Evolutionary conservation across 2,888 invertebrate species (phyloP).

Genomic region (Drosophila melanocephala): DNA sequence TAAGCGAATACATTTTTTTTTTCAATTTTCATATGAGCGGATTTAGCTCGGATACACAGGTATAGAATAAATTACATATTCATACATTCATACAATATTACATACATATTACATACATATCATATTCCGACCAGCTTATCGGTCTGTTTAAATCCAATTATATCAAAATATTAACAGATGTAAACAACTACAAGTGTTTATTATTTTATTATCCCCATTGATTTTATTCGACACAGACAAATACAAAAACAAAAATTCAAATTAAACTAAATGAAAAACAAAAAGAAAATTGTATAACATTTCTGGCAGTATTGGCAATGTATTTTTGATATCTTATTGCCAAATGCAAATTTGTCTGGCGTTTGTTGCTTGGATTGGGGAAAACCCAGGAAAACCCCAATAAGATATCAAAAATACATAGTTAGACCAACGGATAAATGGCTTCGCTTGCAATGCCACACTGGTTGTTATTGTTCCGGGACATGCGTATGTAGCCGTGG

Average conservation of each 20-base stretch:
- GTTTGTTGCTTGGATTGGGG: not conserved
- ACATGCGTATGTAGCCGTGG: slow-evolving; percentile 94
- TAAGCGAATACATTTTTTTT: not conserved
- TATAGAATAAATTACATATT: not conserved
- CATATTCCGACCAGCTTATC: not conserved
- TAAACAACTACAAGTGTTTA: not conserved
- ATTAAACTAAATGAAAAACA: not conserved
- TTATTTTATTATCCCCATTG: not conserved
- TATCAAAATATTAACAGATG: not conserved
- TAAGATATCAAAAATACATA: not conserved
- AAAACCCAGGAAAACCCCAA: not conserved
- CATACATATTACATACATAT: no score
- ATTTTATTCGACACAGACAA: not conserved
- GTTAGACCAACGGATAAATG: slow-evolving; percentile 93
- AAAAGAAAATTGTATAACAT: not conserved
- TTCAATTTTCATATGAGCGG: not conserved
- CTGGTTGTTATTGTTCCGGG: slow-evolving; percentile 92
- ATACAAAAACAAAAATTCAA: not conserved
- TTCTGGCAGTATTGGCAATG: not conserved
- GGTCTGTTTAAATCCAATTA: not conserved
- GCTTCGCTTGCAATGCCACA: slow-evolving; percentile 93
- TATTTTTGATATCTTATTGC: no score
- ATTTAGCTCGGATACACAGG: no score
- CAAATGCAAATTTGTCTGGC: not conserved
- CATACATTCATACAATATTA: not conserved